These are phyloP conservation scores for Eulemur coronatus DNA, from an alignment of 2,797 vertebrate genomes.

Conservation along the genomic window DNA sequence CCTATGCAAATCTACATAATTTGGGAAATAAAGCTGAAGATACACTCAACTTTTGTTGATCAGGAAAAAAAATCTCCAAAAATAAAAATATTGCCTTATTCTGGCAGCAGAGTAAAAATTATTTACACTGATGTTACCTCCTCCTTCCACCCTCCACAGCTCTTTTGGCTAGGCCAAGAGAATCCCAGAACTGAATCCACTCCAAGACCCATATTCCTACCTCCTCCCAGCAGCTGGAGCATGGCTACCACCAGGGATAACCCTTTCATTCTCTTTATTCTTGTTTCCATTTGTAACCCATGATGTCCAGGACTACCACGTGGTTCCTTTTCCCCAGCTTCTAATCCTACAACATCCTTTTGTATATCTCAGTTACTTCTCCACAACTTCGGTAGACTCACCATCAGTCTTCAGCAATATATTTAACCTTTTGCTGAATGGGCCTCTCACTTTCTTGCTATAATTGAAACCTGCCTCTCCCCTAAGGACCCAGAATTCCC, in stretches of 20 bases:
- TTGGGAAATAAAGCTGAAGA: not conserved
- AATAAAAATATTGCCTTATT: not conserved
- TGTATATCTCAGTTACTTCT: not conserved
- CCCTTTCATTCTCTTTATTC: not conserved
- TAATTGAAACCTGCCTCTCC: not conserved
- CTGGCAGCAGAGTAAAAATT: not conserved
- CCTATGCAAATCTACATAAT: not conserved
- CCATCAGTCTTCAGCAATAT: not conserved
- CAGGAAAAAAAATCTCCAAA: not conserved
- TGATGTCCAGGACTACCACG: not conserved
- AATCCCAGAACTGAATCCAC: not conserved
- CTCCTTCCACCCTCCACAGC: not conserved
- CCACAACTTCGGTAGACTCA: not conserved
- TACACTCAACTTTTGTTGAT: not conserved
- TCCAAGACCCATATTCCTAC: not conserved
- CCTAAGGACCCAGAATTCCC: not conserved
- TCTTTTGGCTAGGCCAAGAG: not conserved
- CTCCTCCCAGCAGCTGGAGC: too few relatives aligned
- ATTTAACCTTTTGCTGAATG: not conserved
- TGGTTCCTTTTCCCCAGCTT: not conserved
- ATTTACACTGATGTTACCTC: not conserved
- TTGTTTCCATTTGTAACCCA: not conserved
- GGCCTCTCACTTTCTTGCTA: not conserved
- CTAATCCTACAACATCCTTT: not conserved
- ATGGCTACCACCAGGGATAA: not conserved